Conservation (phyloP, 2,888 invertebrate genomes). For the Unio pictorum region DNA sequence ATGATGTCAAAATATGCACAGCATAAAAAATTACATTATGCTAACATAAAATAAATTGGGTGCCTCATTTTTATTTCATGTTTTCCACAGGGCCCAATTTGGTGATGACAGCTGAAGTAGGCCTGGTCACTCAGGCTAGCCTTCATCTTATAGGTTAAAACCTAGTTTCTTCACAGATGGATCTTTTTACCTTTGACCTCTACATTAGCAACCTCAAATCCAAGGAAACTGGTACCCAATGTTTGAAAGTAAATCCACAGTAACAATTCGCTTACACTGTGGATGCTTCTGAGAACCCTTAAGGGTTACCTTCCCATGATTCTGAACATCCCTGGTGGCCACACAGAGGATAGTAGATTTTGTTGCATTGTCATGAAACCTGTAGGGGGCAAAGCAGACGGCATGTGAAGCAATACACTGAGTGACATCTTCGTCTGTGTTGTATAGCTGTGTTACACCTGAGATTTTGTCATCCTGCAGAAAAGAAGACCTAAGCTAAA, state of each 20-base stretch:
- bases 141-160: no score
- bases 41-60: no score
- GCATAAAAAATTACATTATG: no score
- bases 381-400: slow-evolving; percentile 67
- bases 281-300: not conserved
- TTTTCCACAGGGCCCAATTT: no score
- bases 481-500: not conserved
- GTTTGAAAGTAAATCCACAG: not conserved
- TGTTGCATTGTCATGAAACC: slow-evolving; percentile 67
- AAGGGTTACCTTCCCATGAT: slow-evolving; percentile 64
- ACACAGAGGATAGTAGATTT: slow-evolving; percentile 70
- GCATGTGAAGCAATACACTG: slow-evolving; percentile 71
- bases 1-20: no score
- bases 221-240: not conserved
- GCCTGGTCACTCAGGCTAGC: no score
- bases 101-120: no score
- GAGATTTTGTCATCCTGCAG: slow-evolving; percentile 68
- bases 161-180: no score
- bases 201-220: not conserved
- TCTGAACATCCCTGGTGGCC: slow-evolving; percentile 61
- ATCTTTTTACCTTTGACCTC: not conserved
- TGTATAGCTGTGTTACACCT: slow-evolving; percentile 70
- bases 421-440: slow-evolving; percentile 67
- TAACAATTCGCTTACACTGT: not conserved
- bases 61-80: no score